A percentile compares a stretch with the other conserved stretches of the same genome.
These are phyloP conservation scores for Lytechinus pictus DNA, from an alignment of 35 echinoderm and acorn worm species.

Conservation along the genomic window DNA sequence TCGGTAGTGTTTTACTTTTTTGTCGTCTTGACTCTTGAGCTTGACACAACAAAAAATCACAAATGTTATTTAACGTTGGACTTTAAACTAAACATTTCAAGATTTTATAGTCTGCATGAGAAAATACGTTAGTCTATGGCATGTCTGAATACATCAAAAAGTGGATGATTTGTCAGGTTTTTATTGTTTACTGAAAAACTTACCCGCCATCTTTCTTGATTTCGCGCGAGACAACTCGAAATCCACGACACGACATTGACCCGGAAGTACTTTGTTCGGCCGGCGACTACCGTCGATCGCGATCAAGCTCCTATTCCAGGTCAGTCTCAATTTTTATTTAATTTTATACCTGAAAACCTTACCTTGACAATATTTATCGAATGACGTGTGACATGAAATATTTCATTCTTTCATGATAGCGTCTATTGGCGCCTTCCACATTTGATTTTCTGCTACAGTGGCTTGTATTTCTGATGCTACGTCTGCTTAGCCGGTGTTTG, in stretches of 20 bases:
- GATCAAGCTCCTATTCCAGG: neutral
- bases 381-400: neutral
- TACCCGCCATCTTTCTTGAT: slow-evolving; percentile 72
- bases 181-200: slow-evolving; percentile 25
- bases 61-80: too few relatives aligned
- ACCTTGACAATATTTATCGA: neutral
- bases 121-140: too few relatives aligned
- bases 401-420: neutral
- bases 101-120: too few relatives aligned
- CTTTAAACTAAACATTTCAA: too few relatives aligned
- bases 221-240: slow-evolving; percentile 56
- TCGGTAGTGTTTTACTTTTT: too few relatives aligned
- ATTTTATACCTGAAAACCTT: neutral
- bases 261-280: neutral
- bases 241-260: neutral
- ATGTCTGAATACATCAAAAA: too few relatives aligned
- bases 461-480: neutral
- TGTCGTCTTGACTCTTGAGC: too few relatives aligned
- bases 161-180: too few relatives aligned
- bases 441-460: neutral
- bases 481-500: neutral
- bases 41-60: too few relatives aligned
- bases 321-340: neutral
- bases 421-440: neutral
- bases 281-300: neutral